These are phyloP conservation scores for Dendrolimus houi DNA, from an alignment of 2,888 invertebrate species.

Conservation along the genomic window DNA sequence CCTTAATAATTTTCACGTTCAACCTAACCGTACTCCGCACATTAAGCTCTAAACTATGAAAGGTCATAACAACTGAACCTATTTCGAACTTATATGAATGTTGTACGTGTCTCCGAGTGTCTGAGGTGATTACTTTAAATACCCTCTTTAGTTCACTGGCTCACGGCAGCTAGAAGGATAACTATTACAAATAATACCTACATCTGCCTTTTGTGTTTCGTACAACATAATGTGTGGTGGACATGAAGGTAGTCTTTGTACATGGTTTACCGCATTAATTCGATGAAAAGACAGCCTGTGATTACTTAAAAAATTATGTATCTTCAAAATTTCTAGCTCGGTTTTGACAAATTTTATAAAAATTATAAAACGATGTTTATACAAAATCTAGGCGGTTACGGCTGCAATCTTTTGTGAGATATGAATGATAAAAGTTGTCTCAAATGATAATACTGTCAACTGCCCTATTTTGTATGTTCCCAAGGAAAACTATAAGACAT, in stretches of 20 bases:
- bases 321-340: no score
- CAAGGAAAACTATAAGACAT: no score
- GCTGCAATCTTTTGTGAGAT: no score
- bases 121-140: slow-evolving; percentile 33
- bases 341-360: no score
- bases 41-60: slow-evolving; percentile 14
- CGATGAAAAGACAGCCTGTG: no score
- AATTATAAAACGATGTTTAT: no score
- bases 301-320: no score
- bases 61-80: slow-evolving; percentile 28
- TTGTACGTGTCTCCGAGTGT: slow-evolving; percentile 30
- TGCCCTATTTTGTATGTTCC: no score
- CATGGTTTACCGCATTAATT: no score
- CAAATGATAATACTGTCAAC: no score
- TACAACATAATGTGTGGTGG: not conserved
- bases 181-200: not conserved
- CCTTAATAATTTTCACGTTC: not conserved
- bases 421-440: no score
- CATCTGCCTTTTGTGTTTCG: not conserved
- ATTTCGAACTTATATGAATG: slow-evolving; percentile 35
- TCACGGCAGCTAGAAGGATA: not conserved
- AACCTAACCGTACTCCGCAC: not conserved
- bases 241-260: not conserved
- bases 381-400: no score
- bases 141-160: slow-evolving; percentile 3